phyloP scores from a whole-genome alignment of 35 echinoderm and acorn worm species.

The Ophioderma brevispina region DNA sequence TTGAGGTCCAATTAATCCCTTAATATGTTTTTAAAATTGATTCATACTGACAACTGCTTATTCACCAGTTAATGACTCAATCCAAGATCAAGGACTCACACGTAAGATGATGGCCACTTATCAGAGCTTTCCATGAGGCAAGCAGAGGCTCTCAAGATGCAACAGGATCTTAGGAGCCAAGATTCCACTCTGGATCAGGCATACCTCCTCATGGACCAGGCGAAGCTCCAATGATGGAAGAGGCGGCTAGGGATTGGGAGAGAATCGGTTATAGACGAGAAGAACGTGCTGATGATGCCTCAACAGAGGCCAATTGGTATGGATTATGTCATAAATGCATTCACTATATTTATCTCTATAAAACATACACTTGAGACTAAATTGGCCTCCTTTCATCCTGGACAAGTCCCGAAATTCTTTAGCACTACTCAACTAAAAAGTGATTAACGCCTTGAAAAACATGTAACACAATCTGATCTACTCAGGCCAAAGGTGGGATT shows the following conservation, averaged over 20 bases:
- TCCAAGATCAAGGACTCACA: conserved; percentile 88
- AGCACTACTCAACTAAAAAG: too few species aligned
- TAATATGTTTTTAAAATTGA: too few species aligned
- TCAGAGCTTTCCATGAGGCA: conserved; percentile 99
- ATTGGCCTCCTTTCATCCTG: too few species aligned
- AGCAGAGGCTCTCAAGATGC: conserved; percentile 81
- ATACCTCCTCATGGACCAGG: conserved; percentile 93
- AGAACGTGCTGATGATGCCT: conserved; percentile 43
- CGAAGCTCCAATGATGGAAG: conserved; percentile 91
- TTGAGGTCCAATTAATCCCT: too few species aligned
- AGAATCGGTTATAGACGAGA: conserved; percentile 89
- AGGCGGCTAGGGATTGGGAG: conserved; percentile 95
- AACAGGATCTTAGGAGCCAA: conserved; percentile 73
- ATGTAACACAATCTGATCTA: too few species aligned
- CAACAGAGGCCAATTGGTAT: conserved; percentile 78
- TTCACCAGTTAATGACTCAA: conserved; percentile 92
- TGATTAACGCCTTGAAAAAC: too few species aligned
- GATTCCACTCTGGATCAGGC: conserved; percentile 86
- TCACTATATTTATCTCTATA: too few species aligned
- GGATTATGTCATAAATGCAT: too few species aligned
- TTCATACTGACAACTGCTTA: too few species aligned
- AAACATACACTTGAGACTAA: too few species aligned
- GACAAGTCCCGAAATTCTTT: too few species aligned
- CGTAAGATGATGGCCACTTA: conserved; percentile 96
- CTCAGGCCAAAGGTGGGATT: too few species aligned